Evolutionary conservation across 2,888 invertebrate species (phyloP).

Genomic region (Callinectes sapidus): DNA sequence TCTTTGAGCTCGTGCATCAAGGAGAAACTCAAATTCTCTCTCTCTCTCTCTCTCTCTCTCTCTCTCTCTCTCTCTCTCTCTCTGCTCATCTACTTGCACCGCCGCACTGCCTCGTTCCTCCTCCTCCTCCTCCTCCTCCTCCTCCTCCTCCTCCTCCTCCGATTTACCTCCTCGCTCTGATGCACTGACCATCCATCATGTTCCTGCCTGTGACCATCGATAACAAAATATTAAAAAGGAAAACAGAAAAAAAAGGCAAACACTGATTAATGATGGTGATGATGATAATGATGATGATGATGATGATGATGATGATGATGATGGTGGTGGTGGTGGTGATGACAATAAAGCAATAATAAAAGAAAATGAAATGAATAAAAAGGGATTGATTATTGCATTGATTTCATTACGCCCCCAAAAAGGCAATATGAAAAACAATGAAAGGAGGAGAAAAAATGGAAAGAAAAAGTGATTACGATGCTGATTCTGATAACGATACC

Average conservation of each 20-base stretch:
- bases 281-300: background rate
- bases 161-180: background rate
- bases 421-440: background rate
- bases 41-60: slow-evolving; percentile 36
- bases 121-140: background rate
- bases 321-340: background rate
- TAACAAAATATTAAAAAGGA: background rate
- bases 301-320: background rate
- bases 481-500: background rate
- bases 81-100: background rate
- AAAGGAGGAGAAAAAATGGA: too few species aligned
- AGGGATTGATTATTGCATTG: too few species aligned
- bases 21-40: slow-evolving; percentile 4
- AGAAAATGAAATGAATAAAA: background rate
- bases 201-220: background rate
- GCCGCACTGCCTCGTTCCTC: background rate
- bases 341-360: background rate
- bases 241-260: background rate
- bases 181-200: slow-evolving; percentile 11
- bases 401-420: too few species aligned
- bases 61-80: slow-evolving; percentile 20
- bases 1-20: slow-evolving; percentile 16
- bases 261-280: background rate
- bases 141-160: background rate
- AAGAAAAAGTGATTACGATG: background rate